These are phyloP conservation scores for Tangara arthus DNA, from an alignment of 2,797 vertebrate species.

Conservation along the genomic window DNA sequence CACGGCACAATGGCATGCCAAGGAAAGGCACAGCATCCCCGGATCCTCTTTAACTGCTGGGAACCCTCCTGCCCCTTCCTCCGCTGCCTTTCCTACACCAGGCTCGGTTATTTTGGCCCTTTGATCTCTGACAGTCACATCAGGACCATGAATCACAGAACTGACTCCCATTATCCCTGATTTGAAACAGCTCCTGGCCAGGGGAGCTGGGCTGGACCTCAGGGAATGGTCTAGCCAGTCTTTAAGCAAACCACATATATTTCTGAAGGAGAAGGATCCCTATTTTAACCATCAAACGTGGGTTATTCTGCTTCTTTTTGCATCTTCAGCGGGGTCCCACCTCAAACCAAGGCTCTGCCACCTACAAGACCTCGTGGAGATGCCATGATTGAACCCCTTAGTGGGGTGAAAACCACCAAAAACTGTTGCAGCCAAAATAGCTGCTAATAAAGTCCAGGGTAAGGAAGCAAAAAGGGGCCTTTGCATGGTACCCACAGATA, in stretches of 20 bases:
- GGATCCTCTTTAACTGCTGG: background rate
- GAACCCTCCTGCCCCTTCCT: background rate
- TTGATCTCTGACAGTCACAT: background rate
- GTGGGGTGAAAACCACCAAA: background rate
- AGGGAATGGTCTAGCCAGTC: background rate
- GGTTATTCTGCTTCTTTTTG: background rate
- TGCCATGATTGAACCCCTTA: background rate
- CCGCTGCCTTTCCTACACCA: background rate
- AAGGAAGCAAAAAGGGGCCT: no score
- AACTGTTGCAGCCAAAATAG: background rate
- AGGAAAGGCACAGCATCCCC: background rate
- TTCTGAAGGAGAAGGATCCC: background rate
- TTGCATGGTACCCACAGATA: no score
- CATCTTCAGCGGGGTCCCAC: background rate
- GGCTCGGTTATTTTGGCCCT: background rate
- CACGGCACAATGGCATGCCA: background rate
- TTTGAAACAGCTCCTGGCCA: background rate
- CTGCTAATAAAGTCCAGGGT: no score
- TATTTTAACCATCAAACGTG: accelerated
- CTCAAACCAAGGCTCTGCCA: background rate
- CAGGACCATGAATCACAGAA: background rate
- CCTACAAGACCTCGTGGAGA: background rate
- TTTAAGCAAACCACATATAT: background rate
- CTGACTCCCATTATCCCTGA: background rate
- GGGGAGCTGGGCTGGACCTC: background rate